Base-by-base conservation (phyloP, 64 coral and sea anemone genomes). In the Astreopora myriophthalma region DNA sequence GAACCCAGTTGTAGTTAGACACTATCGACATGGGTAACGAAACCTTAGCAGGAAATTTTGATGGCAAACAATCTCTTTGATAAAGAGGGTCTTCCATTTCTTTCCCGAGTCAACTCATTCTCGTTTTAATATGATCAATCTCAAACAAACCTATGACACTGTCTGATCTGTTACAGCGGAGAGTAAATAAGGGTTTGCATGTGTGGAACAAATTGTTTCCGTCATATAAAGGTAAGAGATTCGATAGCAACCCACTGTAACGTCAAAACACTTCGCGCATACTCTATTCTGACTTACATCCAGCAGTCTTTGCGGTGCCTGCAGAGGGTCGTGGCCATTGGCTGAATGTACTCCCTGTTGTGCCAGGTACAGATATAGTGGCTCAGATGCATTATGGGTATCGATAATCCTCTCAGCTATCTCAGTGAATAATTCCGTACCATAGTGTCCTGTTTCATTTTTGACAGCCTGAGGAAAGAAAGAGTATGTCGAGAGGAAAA, bases 291-390 rank as follows among this genome's bases (percentile, higher is more conserved):
- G 19, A 23, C 79, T 80, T 34, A 94, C 93, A 25, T 94, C 35
- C 27, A 94, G 46, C 25, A 94, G 70, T 69, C 72, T 85, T 37
- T 69, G 6, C 25, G 93, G 93, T 6, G 93, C 86, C 84, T 94
- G 93, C 4, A 94, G 70, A 25, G 93, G 93, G 0, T 83, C 86
- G 5, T 35, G 57, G 29, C 19, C 57, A 61, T 94, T 94, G 7
- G 77, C 92, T 26, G 92, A 89, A 35, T 94, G 92, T 34, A 94
- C 92, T 2, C 51, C 92, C 57, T 94, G 92, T 20, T 94, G 92
- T 19, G 92, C 92, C 8, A 94, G 52, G 66, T 94, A 94, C 39
- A 94, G 25, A 71, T 89, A 94, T 0, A 94, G 71, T 16, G 92
- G 92, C 25, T 94, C 82, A 3, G 86, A 75, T 20, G 73, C 39